Percentiles rank a stretch among this genome's conserved stretches.
Conservation (phyloP, 2,888 invertebrate genomes). For the Lacanobia wlatinum region DNA sequence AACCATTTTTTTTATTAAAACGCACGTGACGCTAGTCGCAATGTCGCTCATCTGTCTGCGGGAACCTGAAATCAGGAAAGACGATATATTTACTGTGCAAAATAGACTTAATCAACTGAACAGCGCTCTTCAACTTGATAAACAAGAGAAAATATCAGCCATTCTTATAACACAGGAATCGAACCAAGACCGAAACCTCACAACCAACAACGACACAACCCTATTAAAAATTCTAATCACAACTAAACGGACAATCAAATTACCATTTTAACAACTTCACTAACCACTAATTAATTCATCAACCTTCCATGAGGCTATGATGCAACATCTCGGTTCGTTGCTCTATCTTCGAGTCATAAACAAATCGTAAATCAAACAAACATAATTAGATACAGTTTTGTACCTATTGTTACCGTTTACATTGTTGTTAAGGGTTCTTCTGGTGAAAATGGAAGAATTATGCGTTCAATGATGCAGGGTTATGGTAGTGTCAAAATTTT, state of each 20-base stretch:
- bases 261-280: constrained; percentile 42
- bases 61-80: too few relatives aligned
- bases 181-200: neutral
- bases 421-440: constrained; percentile 52
- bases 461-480: neutral
- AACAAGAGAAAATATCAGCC: neutral
- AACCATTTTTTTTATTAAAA: too few relatives aligned
- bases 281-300: constrained; percentile 55
- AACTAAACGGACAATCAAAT: constrained; percentile 47
- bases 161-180: neutral
- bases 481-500: too few relatives aligned
- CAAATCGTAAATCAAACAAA: constrained; percentile 64
- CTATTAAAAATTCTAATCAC: constrained; percentile 27
- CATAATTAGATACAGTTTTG: constrained; percentile 56
- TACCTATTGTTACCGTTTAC: constrained; percentile 55
- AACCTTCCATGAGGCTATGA: constrained; percentile 63
- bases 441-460: constrained; percentile 26
- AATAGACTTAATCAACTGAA: too few relatives aligned
- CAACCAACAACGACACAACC: constrained; percentile 7
- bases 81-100: too few relatives aligned
- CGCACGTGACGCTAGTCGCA: too few relatives aligned
- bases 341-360: constrained; percentile 64
- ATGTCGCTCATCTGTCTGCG: too few relatives aligned
- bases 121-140: too few relatives aligned
- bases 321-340: constrained; percentile 68